Evolutionary conservation across 2,113 vertebrate species (phyloP), one percentile per base, ranked within the genome.

Genomic region (Panthera leo): DNA sequence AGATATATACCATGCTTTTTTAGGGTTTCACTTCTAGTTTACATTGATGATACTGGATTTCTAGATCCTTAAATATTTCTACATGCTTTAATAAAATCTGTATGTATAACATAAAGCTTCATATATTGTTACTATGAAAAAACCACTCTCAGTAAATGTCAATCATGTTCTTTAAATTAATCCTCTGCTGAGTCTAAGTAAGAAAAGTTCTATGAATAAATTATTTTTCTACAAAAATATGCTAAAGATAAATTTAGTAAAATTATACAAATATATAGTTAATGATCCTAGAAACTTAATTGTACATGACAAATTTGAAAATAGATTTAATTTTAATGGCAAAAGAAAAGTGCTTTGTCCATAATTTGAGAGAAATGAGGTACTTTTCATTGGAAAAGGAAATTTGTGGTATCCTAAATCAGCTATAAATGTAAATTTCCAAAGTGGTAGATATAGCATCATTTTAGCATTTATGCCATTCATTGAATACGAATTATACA

Each of bases 251-350:
- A 95, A 91, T 91, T 65, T 85, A 89, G 23, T 88, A 92, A 76
- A 88, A 89, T 25, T 92, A 2, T 51, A 79, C 2, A 89, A 96
- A 89, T 89, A 29, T 61, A 45, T 34, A 79, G 12, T 31, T 93
- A 87, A 89, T 91, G 25, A 92, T 55, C 13, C 45, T 63, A 27
- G 11, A 85, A 96, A 45, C 14, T 73, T 96, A 80, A 93, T 58
- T 93, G 45, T 79, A 88, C 4, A 58, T 78, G 23, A 29, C 9
- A 65, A 89, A 86, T 80, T 86, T 95, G 15, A 92, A 88, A 95
- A 86, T 71, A 97, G 1, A 67, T 84, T 94, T 95, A 83, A 94
- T 79, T 92, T 95, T 79, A 85, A 70, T 31, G 91, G 31, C 53
- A 42, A 91, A 96, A 92, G 12, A 14, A 96, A 93, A 94, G 31